Base-by-base conservation (phyloP, 2,888 invertebrate species). In the Caenorhabditis sp. region DNA sequence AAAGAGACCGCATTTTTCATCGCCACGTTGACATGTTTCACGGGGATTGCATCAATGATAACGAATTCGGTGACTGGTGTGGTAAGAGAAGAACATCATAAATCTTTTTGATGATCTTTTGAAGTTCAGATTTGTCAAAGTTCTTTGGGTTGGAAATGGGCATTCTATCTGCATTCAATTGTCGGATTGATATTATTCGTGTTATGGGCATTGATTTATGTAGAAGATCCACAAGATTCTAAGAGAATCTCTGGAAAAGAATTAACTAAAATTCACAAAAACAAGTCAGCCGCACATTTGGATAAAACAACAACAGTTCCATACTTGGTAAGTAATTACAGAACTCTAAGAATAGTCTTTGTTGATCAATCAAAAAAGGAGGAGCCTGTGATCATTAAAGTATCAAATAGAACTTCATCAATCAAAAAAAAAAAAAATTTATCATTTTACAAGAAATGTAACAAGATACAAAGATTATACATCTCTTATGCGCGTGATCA, bases 1-100 rank as follows among this genome's bases (percentile, higher is more conserved):
- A 61, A 68, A 12, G 83, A 84, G 58, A 82, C 81, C 20, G 83
- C 81, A 14, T 76, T 82, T 5, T 84, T 84, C 76, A 79, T 85
- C 50, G 76, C 80, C 5, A 57, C 81, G 10, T 59, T 85, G 21
- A 85, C 84, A 12, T 83, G 83, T 10, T 85, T 84, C 63, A 77
- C 85, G 1, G 80, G 83, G 0, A 59, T 84, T 25, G 79, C 85
- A 5, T 75, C 76, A n/a, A 67, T 74, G 14, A 64, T 83, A n/a
- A 84, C 84, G 43, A 84, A 83, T 63, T 72, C 81, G 0, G 73
- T 81, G 8, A 74, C 82, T 17, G 84, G 84, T 59, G n/a, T 72
- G 17, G 58, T 58, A 38, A 8, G 25, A 26, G 17, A 21, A 53
- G n/a, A 57, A 57, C n/a, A 31, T 31, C 31, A 10, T 31, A n/a